Conservation (phyloP, 2,888 invertebrate genomes). For the Lasioglossum pauxillum region DNA sequence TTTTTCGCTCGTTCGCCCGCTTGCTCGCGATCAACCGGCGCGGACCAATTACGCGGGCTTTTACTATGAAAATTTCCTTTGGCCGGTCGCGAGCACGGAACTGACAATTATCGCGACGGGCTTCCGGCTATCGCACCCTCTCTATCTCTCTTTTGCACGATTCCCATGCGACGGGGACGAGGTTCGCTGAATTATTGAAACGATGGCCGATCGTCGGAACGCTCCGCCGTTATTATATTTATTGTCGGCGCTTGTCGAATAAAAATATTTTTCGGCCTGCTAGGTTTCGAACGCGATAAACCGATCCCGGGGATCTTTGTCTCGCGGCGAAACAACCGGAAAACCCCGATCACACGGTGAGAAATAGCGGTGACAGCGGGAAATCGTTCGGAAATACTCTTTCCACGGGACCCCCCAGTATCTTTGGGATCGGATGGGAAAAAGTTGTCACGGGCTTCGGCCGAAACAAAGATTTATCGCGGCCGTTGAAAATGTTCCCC, state of each 20-base stretch:
- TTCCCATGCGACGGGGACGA: background rate
- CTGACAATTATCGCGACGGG: conserved; percentile 20
- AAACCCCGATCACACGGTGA: conserved; percentile 29
- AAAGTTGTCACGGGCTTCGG: conserved; percentile 17
- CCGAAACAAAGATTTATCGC: conserved; percentile 22
- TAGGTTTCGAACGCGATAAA: background rate
- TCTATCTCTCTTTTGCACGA: background rate
- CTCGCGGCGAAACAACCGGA: conserved; percentile 40
- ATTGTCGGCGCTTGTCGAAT: background rate
- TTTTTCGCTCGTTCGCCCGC: background rate
- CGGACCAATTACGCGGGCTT: conserved; percentile 33
- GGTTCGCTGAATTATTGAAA: conserved; percentile 29
- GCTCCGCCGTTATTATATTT: background rate
- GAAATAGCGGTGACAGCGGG: conserved; percentile 38
- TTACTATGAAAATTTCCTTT: conserved; percentile 39
- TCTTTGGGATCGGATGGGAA: conserved; percentile 19
- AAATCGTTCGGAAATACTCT: conserved; percentile 41
- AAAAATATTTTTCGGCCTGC: background rate
- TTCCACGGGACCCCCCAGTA: background rate
- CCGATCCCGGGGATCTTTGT: conserved; percentile 48
- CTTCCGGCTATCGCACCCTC: background rate
- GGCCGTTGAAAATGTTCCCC: background rate
- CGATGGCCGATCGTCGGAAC: background rate
- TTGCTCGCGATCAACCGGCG: conserved; percentile 4
- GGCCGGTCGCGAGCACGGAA: conserved; percentile 19